These are phyloP conservation scores for Serinus canaria DNA, from an alignment of 2,113 vertebrate species.

Conservation along the genomic window DNA sequence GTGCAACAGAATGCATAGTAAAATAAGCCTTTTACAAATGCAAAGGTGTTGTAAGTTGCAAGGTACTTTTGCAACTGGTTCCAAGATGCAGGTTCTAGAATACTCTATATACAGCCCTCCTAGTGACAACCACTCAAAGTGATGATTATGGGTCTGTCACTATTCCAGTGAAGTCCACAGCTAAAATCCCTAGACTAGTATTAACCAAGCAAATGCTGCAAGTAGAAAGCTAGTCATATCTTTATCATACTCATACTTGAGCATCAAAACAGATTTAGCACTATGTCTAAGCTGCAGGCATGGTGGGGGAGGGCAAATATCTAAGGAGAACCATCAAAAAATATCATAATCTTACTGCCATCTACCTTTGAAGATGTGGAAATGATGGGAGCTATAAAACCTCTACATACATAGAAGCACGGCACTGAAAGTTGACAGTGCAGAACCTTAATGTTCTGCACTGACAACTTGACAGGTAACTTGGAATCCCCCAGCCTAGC, in stretches of 20 bases:
- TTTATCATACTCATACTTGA: background rate
- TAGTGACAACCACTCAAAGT: background rate
- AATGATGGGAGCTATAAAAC: background rate
- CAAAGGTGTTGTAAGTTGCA: background rate
- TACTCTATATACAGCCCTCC: background rate
- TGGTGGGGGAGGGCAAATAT: accelerated
- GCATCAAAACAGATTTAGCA: background rate
- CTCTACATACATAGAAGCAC: background rate
- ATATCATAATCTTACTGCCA: background rate
- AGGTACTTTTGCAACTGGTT: background rate
- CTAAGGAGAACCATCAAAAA: background rate
- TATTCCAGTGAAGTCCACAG: background rate
- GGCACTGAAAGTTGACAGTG: background rate
- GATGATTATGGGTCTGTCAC: background rate
- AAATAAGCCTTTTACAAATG: background rate
- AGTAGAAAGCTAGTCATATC: background rate
- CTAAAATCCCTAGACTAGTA: background rate
- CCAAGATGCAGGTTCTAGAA: background rate
- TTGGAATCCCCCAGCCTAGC: background rate
- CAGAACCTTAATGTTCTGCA: background rate
- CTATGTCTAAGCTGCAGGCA: background rate
- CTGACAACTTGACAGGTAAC: background rate
- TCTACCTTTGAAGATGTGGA: background rate
- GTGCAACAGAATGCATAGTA: background rate
- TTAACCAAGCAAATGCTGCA: background rate